Evolutionary conservation across 2,797 vertebrate genomes (phyloP), one percentile per base, ranked within the genome.

Genomic region (Falco berigora): DNA sequence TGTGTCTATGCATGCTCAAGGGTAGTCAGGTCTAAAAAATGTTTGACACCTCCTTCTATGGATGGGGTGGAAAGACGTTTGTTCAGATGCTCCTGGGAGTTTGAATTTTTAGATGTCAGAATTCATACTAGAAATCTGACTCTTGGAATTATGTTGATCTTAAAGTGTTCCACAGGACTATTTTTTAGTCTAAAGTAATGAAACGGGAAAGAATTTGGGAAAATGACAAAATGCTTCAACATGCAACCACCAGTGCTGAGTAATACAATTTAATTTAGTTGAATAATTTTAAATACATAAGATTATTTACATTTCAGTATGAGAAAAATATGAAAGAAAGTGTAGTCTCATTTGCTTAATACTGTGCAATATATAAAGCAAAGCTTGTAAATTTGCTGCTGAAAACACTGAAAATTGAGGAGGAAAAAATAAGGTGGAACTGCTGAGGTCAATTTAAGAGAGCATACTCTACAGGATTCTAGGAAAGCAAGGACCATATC

Each of bases 401-500:
- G 46, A 67, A 71, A 83, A 42, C 1, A 18, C 8, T 22, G 38
- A 17, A 58, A 85, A 21, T 3, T 14, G 52, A n/a, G 32, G 14
- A 30, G 6, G 4, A 3, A n/a, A 75, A 49, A 75, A 49, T 5
- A 3, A 49, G 10, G 20, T 30, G 15, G 68, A 50, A 25, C 15
- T n/a, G 1, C 40, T 42, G 77, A 28, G 52, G 49, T 19, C 4
- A 19, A 16, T 1, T 44, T 14, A 5, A 30, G 68, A 72, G 53
- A 14, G 49, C 8, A 3, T 12, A 10, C 8, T 49, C 6, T 40
- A 6, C 9, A 58, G 62, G 32, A 28, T 0, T 38, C 34, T 13
- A 63, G 30, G 38, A 32, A n/a, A 64, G n/a, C 16, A 50, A 28
- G 20, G 62, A 40, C 23, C 3, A 3, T 34, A 2, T 3, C 0